Conservation (phyloP, 2,797 vertebrate genomes). For the Nannoperca australis region DNA sequence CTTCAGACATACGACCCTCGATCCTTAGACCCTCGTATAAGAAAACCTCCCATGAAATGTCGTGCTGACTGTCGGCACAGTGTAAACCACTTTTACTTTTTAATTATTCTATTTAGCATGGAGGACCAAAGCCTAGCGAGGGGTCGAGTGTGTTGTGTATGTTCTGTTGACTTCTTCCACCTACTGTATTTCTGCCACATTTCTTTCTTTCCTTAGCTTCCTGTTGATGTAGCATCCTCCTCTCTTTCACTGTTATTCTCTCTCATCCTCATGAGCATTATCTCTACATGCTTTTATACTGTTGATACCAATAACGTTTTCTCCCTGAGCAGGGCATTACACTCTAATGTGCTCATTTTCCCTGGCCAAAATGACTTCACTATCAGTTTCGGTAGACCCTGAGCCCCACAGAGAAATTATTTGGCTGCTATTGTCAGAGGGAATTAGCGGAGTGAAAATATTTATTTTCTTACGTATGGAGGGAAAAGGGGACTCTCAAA, state of each 20-base stretch:
- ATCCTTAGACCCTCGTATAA: not conserved
- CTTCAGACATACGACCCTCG: not conserved
- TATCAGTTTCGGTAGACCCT: constrained; percentile 70
- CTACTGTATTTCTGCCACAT: constrained; percentile 15
- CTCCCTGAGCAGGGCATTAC: constrained; percentile 73
- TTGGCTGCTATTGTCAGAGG: constrained; percentile 73
- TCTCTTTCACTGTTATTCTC: constrained; percentile 57
- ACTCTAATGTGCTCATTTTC: constrained; percentile 78
- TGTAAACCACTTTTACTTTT: not conserved
- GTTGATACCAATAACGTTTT: constrained; percentile 76
- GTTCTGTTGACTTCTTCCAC: constrained; percentile 8
- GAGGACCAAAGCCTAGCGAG: not conserved
- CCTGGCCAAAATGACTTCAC: constrained; percentile 70
- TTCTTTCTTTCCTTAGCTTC: constrained; percentile 24
- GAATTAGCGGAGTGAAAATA: constrained; percentile 77
- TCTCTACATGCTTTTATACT: constrained; percentile 68
- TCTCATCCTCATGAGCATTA: constrained; percentile 77
- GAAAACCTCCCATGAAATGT: not conserved
- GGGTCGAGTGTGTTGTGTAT: constrained; percentile 15
- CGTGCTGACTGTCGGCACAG: not conserved
- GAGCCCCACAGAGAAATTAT: constrained; percentile 76
- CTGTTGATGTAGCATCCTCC: constrained; percentile 17
- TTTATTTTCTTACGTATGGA: constrained; percentile 47
- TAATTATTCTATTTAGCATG: not conserved
- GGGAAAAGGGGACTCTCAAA: constrained; percentile 27